These are phyloP conservation scores for Sceloporus tristichus DNA, from an alignment of 2,113 vertebrate species.

Conservation along the genomic window DNA sequence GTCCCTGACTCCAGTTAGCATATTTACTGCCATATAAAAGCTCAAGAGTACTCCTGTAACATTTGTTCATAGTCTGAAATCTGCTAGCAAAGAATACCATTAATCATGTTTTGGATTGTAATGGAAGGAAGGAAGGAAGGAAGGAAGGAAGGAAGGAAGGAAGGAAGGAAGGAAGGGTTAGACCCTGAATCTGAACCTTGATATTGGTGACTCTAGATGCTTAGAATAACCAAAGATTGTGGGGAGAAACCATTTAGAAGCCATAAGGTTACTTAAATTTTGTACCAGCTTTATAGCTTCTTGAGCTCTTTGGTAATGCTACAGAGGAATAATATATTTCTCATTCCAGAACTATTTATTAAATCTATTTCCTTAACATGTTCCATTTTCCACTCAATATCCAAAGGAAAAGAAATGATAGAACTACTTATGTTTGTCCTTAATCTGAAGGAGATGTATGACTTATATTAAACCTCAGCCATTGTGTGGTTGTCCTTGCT, in stretches of 20 bases:
- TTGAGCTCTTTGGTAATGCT: neutral
- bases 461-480: conserved; percentile 17
- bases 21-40: neutral
- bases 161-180: too few relatives aligned
- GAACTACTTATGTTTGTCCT: conserved; percentile 22
- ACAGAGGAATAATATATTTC: neutral
- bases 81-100: neutral
- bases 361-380: neutral
- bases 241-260: neutral
- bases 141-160: neutral
- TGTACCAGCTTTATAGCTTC: neutral
- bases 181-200: neutral
- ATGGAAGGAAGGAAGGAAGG: neutral
- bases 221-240: neutral
- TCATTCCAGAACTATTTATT: conserved; percentile 9
- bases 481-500: conserved; percentile 28
- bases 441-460: conserved; percentile 34
- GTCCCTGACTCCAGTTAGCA: neutral
- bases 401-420: conserved; percentile 12
- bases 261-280: neutral
- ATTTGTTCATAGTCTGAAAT: neutral
- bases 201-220: neutral
- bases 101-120: neutral
- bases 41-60: neutral
- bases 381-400: conserved; percentile 20